Evolutionary conservation across 2,113 vertebrate genomes (phyloP), one percentile per base, ranked within the genome.

Genomic region (Callorhinus ursinus): DNA sequence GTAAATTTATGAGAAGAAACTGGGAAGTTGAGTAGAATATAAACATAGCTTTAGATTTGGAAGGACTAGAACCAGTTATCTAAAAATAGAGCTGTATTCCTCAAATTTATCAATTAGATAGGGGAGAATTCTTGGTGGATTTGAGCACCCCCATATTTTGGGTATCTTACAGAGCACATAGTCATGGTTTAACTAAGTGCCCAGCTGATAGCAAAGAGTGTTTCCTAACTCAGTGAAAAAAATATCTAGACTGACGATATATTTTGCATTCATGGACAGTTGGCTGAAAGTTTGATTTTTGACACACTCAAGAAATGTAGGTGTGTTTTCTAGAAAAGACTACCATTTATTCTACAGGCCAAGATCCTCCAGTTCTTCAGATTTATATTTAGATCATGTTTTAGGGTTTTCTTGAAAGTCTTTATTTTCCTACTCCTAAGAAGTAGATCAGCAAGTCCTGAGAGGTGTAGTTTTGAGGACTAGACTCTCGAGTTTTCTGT

Each of bases 1-100:
- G 42, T 18, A 81, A 97, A 59, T 33, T 53, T 95, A 71, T 71
- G 90, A 84, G 88, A 77, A 71, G 39, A 96, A 94, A 94, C 26
- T 0, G 0, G 90, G 49, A 57, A 10, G 28, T 36, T 86, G 69
- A 80, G 55, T 96, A 96, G 90, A 93, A 59, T 61, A 91, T 77
- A 89, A 96, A 61, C 12, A 42, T 16, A 83, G 95, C 18, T 18
- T 12, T 92, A 18, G 42, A 83, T 33, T 95, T 97, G 67, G 83
- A 95, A 82, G 77, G 42, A 71, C 88, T 95, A 28, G 59, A 94
- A 61, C 91, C 6, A 88, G 36, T 10, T 74, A 22, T 18, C 61
- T 90, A 84, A 49, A 89, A 74, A 55, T 86, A 59, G 33, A 96
- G 39, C 53, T 93, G 15, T 95, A 91, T 1, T 31, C 85, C 71